A percentile compares a stretch with the other conserved stretches of the same genome.
phyloP scores from a whole-genome alignment of 2,797 vertebrate genomes.

The Lindbergichthys nudifrons region DNA sequence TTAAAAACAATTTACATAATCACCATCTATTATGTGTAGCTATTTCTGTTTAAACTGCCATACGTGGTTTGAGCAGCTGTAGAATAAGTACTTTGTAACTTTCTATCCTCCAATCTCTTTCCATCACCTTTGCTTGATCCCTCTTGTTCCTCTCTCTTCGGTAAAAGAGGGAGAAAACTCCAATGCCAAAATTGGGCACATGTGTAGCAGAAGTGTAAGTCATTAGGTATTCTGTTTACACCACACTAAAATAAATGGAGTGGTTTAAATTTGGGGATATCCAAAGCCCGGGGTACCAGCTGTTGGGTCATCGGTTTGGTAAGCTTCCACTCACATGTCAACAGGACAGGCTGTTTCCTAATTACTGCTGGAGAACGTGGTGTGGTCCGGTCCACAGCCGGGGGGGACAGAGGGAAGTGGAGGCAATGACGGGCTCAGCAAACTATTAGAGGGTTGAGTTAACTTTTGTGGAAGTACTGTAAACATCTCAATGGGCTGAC shows the following conservation, averaged over 20 bases:
- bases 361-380: conserved; percentile 70
- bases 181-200: conserved; percentile 71
- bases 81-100: conserved; percentile 61
- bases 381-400: conserved; percentile 74
- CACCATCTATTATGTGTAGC: conserved; percentile 29
- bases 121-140: conserved; percentile 14
- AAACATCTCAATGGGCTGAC: conserved; percentile 74
- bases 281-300: conserved; percentile 76
- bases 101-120: conserved; percentile 34
- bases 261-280: conserved; percentile 79
- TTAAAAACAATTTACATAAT: conserved; percentile 50
- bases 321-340: conserved; percentile 76
- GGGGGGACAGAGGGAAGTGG: conserved; percentile 76
- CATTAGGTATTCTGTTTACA: conserved; percentile 84
- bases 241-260: conserved; percentile 81
- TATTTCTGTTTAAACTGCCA: conserved; percentile 43
- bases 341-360: conserved; percentile 77
- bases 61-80: conserved; percentile 60
- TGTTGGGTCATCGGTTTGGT: conserved; percentile 75
- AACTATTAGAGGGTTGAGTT: conserved; percentile 79
- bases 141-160: conserved; percentile 27
- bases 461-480: conserved; percentile 76
- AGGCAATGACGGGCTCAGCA: conserved; percentile 78
- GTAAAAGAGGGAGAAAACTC: conserved; percentile 53
- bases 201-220: conserved; percentile 78